Conservation (phyloP, 2,888 invertebrate genomes). For the Campaea margaritaria region DNA sequence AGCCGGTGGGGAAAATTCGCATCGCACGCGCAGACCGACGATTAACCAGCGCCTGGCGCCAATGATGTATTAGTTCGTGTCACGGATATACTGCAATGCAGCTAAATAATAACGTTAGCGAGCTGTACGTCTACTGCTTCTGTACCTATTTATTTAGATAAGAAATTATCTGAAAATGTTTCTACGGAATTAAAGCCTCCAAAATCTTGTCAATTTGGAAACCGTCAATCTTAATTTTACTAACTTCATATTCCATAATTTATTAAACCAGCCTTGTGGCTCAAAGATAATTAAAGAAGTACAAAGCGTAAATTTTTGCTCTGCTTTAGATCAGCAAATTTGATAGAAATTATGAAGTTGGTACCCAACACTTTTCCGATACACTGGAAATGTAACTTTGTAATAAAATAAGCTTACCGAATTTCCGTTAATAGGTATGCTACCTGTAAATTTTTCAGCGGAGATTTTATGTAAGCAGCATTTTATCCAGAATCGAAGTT, state of each 20-base stretch:
- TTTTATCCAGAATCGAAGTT: conserved; percentile 44
- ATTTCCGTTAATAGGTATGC: too few species aligned
- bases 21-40: conserved; percentile 74
- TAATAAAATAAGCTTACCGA: background rate
- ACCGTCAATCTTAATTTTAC: background rate
- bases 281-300: too few species aligned
- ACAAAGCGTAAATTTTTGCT: too few species aligned
- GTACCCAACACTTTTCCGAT: too few species aligned
- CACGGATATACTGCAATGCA: conserved; percentile 64
- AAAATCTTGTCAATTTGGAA: background rate
- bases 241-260: background rate
- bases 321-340: too few species aligned
- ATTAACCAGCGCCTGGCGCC: conserved; percentile 74
- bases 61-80: conserved; percentile 74
- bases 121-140: conserved; percentile 6
- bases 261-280: too few species aligned
- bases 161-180: too few species aligned
- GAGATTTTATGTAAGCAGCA: conserved; percentile 23
- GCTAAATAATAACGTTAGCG: conserved; percentile 33
- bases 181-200: background rate
- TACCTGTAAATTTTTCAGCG: background rate
- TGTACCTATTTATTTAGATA: too few species aligned
- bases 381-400: background rate
- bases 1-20: conserved; percentile 74
- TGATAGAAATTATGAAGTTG: too few species aligned